Base-by-base conservation (phyloP, 2,797 vertebrate genomes). In the Bryconaethiops microstoma region DNA sequence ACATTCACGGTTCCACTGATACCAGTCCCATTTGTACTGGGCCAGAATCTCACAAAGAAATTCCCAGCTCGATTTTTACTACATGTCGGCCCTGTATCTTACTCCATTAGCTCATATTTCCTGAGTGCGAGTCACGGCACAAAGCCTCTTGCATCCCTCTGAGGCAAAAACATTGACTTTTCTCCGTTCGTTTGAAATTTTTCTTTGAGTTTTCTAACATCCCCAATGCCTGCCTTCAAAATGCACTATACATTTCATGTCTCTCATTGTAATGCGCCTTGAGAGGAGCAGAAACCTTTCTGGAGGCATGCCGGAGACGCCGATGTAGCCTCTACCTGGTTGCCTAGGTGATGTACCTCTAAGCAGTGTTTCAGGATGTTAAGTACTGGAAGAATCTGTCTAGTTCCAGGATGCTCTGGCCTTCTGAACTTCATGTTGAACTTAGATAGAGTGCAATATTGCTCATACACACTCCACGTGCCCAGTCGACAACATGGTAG, bases 351-450 rank as follows among this genome's bases (percentile, higher is more conserved):
- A 88, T 81, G 63, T 79, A 45, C 42, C 29, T 23, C 60, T 57
- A 69, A 72, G 76, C 77, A 74, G 55, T 7, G 63, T 57, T 76
- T 74, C 68, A 70, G 77, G 35, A 78, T 78, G 74, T 70, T 73
- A 76, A 74, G 75, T 82, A 82, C 83, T 83, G 86, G 85, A 80
- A 74, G 80, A 82, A 80, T 64, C 77, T 76, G 72, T 78, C 64
- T 57, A 63, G 73, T 63, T 80, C 45, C 55, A 69, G 23, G 25
- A 25, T 60, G 25, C 23, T 57, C 54, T 81, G 52, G n/a, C 64
- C 69, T 78, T 39, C 16, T 23, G 21, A 25, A 45, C 29, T 52
- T 35, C 72, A 68, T 63, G 19, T 21, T 81, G 62, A 7, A 55
- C 23, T 42, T 25, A 29, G 50, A 63, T 19, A 25, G 55, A 64